These are phyloP conservation scores for Chymomyza procnemis DNA, from an alignment of 2,888 invertebrate genomes.

Conservation along the genomic window DNA sequence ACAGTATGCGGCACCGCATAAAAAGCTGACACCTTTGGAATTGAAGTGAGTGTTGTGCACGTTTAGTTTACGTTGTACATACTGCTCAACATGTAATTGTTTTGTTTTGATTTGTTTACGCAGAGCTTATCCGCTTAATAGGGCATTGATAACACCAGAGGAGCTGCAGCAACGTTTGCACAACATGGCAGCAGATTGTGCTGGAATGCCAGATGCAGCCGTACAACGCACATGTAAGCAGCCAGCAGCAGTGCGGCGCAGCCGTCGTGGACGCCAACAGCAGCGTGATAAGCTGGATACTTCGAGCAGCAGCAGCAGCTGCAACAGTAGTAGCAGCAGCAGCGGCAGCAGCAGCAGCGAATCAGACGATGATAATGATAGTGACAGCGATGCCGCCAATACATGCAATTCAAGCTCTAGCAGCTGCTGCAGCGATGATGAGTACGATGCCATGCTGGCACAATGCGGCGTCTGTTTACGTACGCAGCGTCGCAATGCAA, in stretches of 20 bases:
- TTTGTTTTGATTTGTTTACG: conserved; percentile 18
- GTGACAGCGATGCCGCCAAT: conserved; percentile 57
- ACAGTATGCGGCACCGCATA: conserved; percentile 95
- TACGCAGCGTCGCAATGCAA: conserved; percentile 81
- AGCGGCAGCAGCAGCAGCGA: conserved; percentile 41
- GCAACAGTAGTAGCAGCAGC: conserved; percentile 42
- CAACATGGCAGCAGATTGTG: no score
- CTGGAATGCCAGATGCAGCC: conserved; percentile 37
- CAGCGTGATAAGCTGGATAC: background rate
- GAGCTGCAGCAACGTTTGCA: conserved; percentile 37
- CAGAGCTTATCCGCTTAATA: conserved; percentile 94
- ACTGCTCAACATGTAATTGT: no score
- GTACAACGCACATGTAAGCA: background rate
- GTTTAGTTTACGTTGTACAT: no score
- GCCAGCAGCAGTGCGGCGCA: conserved; percentile 18
- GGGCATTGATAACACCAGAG: conserved; percentile 81
- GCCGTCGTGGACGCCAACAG: background rate
- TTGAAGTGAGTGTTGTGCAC: conserved; percentile 81
- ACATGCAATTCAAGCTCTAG: conserved; percentile 27
- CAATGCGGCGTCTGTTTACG: conserved; percentile 82
- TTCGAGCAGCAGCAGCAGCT: conserved; percentile 40
- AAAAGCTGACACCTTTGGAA: conserved; percentile 88
- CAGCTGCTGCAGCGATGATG: conserved; percentile 41
- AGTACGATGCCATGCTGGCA: conserved; percentile 47
- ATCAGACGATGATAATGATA: conserved; percentile 45